Base-by-base conservation (phyloP, 37 sponge, comb jelly and placozoan genomes). In the Ephydatia muelleri region DNA sequence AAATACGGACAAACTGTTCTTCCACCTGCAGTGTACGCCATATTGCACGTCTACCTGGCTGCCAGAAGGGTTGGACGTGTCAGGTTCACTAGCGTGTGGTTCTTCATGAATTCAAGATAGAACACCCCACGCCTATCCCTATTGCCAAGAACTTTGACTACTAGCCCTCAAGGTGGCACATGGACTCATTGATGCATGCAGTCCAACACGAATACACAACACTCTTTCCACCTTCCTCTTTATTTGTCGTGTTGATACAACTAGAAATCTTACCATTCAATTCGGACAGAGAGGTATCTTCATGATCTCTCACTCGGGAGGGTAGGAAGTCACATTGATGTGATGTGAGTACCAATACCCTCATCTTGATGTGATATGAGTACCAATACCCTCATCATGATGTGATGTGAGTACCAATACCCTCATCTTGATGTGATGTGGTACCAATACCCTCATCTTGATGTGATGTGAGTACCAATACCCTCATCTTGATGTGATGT, bases 1-100 rank as follows among this genome's bases (percentile, higher is more conserved):
- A 9, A 43, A 9, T 43, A 43, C 43, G 43, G 3, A 6, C 6
- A 9, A 9, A 9, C 43, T 43, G 43, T 6, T n/a, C 26, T 78
- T 64, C 48, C 70, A 22, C n/a, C 23, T 40, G 31, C 74, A 92
- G 93, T 74, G 13, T 93, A 88, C 83, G 93, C 90, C 31, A 83
- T 84, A 27, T 29, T 67, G 23, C 89, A 89, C 65, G 67, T 93
- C 19, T 93, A 93, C 65, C 84, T 93, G 30, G 90, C 93, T 40
- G 93, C 93, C 31, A 93, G 86, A 72, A 79, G 83, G 48, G 76
- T 91, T 13, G 91, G 91, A 30, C 70, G 87, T 67, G 76, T 91
- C 6, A 28, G 87, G 11, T 86, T 91, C 69, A 73, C 69, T 73
- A 91, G 84, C 38, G 87, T 91, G 38, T 87, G 87, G 87, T 91